Conservation (phyloP, 2,113 vertebrate species). For the Sula dactylatra region DNA sequence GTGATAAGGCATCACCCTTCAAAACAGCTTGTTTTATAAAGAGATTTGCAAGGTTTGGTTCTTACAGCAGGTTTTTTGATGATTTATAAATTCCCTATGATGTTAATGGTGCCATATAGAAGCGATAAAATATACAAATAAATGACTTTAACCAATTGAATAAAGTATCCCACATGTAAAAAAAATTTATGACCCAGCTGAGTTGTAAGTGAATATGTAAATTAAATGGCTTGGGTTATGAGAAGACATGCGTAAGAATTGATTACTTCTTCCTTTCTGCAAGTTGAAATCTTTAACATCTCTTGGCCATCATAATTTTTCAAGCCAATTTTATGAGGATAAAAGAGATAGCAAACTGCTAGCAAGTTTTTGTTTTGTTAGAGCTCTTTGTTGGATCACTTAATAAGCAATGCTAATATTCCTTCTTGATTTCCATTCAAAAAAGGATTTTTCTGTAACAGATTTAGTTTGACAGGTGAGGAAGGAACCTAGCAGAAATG, state of each 20-base stretch:
- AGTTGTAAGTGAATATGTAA: background rate
- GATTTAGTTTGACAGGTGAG: background rate
- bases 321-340: background rate
- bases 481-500: background rate
- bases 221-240: background rate
- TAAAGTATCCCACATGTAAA: background rate
- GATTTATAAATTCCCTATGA: background rate
- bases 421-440: background rate
- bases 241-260: background rate
- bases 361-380: background rate
- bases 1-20: background rate
- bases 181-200: background rate
- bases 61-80: background rate
- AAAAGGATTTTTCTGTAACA: background rate
- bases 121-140: conserved; percentile 7
- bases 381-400: background rate
- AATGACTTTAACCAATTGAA: background rate
- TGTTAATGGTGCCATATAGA: background rate
- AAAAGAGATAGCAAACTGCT: background rate
- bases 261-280: background rate
- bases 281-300: background rate
- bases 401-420: background rate
- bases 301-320: background rate
- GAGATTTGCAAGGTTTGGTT: background rate
- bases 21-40: background rate